A percentile compares a stretch with the other conserved stretches of the same genome.
phyloP scores from a whole-genome alignment of 2,888 invertebrate genomes.

The Drosophila mulleri region DNA sequence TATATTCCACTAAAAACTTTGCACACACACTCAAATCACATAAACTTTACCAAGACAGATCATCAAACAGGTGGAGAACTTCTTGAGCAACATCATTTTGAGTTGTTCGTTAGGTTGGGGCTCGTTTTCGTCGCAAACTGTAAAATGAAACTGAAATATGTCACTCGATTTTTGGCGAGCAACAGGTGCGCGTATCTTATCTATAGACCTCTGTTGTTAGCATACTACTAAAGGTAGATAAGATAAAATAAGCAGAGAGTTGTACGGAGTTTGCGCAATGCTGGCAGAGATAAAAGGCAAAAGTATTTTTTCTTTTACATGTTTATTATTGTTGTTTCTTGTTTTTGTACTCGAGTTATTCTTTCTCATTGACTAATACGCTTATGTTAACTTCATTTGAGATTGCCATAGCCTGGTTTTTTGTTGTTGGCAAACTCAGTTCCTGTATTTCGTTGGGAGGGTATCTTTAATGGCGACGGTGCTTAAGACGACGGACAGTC shows the following conservation, averaged over 20 bases:
- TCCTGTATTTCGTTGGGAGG: slow-evolving; percentile 24
- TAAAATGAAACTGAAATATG: slow-evolving; percentile 67
- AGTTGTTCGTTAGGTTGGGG: slow-evolving; percentile 26
- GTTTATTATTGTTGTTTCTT: slow-evolving; percentile 56
- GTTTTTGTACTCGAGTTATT: slow-evolving; percentile 74
- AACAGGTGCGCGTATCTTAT: slow-evolving; percentile 66
- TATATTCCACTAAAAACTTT: slow-evolving; percentile 34
- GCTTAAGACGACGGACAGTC: slow-evolving; percentile 73
- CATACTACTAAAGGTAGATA: slow-evolving; percentile 1
- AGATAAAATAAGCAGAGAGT: slow-evolving; percentile 47
- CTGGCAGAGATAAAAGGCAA: neutral
- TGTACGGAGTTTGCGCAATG: slow-evolving; percentile 46
- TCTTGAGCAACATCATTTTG: slow-evolving; percentile 77
- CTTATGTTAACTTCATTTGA: slow-evolving; percentile 63
- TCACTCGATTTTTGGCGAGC: slow-evolving; percentile 46
- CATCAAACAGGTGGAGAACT: slow-evolving; percentile 76
- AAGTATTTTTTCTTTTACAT: slow-evolving; percentile 35
- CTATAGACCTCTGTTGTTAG: slow-evolving; percentile 33
- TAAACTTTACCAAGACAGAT: slow-evolving; percentile 79
- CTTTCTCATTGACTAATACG: slow-evolving; percentile 75
- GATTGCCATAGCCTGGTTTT: slow-evolving; percentile 34
- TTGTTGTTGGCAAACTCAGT: slow-evolving; percentile 45
- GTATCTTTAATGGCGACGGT: slow-evolving; percentile 67
- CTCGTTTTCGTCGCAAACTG: slow-evolving; percentile 52
- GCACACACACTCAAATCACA: slow-evolving; percentile 18